Evolutionary conservation across 1,140 invertebrate species (phyloP).

Genomic region (Dolichoris vasculosae): DNA sequence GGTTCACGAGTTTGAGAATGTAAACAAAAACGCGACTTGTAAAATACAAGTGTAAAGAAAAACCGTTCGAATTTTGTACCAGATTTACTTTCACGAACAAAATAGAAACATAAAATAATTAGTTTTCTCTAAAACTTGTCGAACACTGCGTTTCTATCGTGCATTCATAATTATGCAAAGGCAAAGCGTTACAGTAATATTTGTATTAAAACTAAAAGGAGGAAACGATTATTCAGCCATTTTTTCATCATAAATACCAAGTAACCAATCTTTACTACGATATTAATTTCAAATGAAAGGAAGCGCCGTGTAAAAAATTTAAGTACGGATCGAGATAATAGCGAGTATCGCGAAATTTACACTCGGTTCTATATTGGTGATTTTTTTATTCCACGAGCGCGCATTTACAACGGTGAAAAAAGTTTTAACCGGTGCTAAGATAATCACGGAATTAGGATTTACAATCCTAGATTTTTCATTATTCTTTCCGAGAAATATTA

Average conservation of each 20-base stretch:
- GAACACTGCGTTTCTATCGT: background rate
- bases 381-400: background rate
- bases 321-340: background rate
- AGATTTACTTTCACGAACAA: constrained; percentile 26
- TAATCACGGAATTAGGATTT: too few species aligned
- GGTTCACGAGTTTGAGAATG: background rate
- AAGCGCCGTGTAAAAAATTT: background rate
- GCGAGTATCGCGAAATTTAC: background rate
- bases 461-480: too few species aligned
- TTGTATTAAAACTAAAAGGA: background rate
- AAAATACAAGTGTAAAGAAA: background rate
- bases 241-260: background rate
- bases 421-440: background rate
- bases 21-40: constrained; percentile 39
- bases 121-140: background rate
- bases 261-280: background rate
- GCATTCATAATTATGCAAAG: too few species aligned
- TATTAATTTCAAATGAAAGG: background rate
- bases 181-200: background rate
- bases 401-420: too few species aligned
- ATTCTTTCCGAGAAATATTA: too few species aligned
- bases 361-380: background rate
- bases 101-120: constrained; percentile 13
- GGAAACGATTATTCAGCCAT: background rate
- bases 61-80: background rate